Conservation (phyloP, 2,797 vertebrate species). For the Vipera latastei region DNA sequence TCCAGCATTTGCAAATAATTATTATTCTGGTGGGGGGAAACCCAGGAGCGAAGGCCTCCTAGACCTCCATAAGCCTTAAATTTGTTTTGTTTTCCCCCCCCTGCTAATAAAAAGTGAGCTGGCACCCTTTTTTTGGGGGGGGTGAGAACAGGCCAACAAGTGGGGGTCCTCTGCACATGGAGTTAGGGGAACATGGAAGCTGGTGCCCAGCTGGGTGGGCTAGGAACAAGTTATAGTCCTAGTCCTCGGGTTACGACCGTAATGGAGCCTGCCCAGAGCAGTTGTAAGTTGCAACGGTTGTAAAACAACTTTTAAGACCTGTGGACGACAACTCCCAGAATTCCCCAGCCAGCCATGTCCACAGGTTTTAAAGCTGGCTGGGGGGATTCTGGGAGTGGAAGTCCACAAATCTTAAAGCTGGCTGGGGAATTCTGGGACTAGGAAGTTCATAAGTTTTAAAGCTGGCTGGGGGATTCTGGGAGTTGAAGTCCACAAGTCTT, state of each 20-base stretch:
- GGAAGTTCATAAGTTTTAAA: too few relatives aligned
- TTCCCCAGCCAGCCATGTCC: too few relatives aligned
- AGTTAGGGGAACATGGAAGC: background rate
- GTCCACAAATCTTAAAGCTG: too few relatives aligned
- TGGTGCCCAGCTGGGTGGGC: background rate
- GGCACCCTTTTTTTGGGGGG: background rate
- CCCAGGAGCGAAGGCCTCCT: fast-evolving
- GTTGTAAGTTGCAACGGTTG: too few relatives aligned
- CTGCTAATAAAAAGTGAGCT: background rate
- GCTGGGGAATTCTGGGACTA: too few relatives aligned
- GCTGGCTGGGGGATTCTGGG: background rate
- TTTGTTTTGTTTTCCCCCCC: too few relatives aligned
- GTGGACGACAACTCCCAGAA: background rate
- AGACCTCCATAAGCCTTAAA: background rate
- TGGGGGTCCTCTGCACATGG: background rate
- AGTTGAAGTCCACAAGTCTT: background rate
- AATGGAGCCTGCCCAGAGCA: too few relatives aligned
- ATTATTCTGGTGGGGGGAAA: background rate
- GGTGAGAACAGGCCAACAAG: background rate
- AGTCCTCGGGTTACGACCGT: too few relatives aligned
- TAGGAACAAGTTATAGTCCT: background rate
- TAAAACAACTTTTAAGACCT: too few relatives aligned
- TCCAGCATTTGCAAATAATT: background rate
- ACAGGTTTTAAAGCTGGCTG: too few relatives aligned
- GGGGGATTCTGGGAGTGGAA: background rate